These are phyloP conservation scores for Nansenia antarctica DNA, from an alignment of 2,113 vertebrate species.

Conservation along the genomic window DNA sequence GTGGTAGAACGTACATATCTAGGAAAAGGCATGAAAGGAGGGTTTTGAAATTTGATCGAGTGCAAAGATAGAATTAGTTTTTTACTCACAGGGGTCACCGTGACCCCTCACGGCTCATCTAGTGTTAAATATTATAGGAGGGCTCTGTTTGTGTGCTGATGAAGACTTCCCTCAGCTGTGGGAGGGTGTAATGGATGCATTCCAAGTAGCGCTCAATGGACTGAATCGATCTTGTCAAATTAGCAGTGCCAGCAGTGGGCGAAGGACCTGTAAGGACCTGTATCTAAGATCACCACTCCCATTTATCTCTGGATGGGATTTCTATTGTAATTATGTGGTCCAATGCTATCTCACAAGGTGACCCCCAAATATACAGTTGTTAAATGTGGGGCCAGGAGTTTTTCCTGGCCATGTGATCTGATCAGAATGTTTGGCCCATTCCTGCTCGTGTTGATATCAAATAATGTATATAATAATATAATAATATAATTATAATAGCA, in stretches of 20 bases:
- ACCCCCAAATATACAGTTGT: not conserved
- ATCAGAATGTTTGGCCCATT: too few species aligned
- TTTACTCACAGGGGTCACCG: too few species aligned
- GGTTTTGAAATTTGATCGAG: too few species aligned
- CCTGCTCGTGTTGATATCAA: too few species aligned
- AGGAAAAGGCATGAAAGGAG: too few species aligned
- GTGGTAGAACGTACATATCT: too few species aligned
- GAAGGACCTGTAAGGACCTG: not conserved
- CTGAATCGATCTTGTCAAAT: not conserved
- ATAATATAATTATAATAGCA: too few species aligned
- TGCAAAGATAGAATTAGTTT: too few species aligned
- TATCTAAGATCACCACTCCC: not conserved
- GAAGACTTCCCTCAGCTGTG: not conserved
- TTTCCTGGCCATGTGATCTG: too few species aligned
- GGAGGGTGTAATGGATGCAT: not conserved
- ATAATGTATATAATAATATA: too few species aligned
- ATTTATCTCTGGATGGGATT: not conserved
- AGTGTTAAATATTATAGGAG: not conserved
- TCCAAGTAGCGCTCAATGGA: constrained; percentile 10
- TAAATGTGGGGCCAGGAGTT: too few species aligned
- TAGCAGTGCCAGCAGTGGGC: not conserved
- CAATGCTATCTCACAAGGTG: not conserved
- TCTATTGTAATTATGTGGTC: not conserved
- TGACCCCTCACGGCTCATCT: too few species aligned
- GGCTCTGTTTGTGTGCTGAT: constrained; percentile 15